Percentiles rank a stretch among this genome's conserved stretches.
phyloP scores from a whole-genome alignment of 1,140 invertebrate genomes.

The Colletes latitarsis region DNA sequence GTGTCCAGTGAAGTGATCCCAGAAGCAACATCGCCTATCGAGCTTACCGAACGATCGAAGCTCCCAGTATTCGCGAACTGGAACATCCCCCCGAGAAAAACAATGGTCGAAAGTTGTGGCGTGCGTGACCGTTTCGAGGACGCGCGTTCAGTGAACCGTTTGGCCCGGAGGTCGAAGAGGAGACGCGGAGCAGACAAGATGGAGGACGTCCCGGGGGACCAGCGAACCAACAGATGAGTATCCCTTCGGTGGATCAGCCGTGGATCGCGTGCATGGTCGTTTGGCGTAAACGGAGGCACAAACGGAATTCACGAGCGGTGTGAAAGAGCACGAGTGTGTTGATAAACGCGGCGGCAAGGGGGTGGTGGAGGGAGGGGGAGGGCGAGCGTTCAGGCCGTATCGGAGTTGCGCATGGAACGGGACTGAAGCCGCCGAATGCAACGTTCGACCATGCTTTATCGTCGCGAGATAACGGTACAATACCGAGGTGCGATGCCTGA shows the following conservation, averaged over 20 bases:
- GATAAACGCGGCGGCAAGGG: neutral
- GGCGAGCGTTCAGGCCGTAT: constrained; percentile 21
- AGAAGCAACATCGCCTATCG: too few species aligned
- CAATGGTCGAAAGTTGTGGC: too few species aligned
- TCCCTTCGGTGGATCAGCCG: constrained; percentile 26
- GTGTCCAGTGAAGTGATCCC: too few species aligned
- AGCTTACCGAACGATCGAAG: too few species aligned
- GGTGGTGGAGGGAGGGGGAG: neutral
- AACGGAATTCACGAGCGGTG: neutral
- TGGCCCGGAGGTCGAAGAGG: too few species aligned
- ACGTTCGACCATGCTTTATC: neutral
- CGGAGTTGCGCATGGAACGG: constrained; percentile 33
- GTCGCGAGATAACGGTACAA: neutral
- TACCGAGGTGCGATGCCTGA: too few species aligned
- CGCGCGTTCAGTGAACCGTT: too few species aligned
- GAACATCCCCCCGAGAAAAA: too few species aligned
- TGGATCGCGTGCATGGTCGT: neutral
- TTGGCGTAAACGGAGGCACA: neutral
- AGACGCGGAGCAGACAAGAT: too few species aligned
- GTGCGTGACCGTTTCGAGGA: too few species aligned
- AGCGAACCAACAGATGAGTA: constrained; percentile 53
- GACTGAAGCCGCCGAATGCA: constrained; percentile 21
- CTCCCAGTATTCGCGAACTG: too few species aligned
- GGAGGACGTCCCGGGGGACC: neutral
- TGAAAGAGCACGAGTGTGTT: neutral